Percentiles rank a stretch among this genome's conserved stretches.
These are phyloP conservation scores for Gobiocypris rarus DNA, from an alignment of 2,113 vertebrate genomes.

Conservation along the genomic window DNA sequence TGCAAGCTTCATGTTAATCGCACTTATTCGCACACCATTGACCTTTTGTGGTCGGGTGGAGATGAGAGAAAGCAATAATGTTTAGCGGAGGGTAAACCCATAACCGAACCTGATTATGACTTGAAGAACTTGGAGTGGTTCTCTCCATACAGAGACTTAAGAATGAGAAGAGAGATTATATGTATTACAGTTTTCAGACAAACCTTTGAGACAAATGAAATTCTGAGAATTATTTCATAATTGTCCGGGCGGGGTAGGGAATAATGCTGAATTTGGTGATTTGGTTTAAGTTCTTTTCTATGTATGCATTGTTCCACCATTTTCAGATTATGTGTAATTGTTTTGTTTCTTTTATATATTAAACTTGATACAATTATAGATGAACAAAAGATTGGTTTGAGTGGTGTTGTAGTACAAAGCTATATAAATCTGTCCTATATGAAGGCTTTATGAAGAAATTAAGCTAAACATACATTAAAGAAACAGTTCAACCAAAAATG, in stretches of 20 bases:
- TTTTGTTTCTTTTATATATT: neutral
- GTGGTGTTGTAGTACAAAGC: neutral
- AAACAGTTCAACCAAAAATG: neutral
- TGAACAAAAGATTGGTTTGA: neutral
- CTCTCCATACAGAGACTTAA: neutral
- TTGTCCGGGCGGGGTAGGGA: neutral
- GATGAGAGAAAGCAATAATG: constrained; percentile 47
- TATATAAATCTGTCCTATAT: too few relatives aligned
- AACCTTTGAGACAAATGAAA: constrained; percentile 10
- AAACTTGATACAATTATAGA: neutral
- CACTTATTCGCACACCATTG: constrained; percentile 50
- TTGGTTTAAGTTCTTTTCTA: neutral
- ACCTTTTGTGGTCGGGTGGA: constrained; percentile 48
- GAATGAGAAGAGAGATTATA: neutral
- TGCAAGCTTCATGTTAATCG: constrained; percentile 44
- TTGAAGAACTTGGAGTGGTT: constrained; percentile 21
- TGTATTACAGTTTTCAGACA: constrained; percentile 28
- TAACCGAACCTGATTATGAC: constrained; percentile 39
- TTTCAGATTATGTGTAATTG: neutral
- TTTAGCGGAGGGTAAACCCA: constrained; percentile 37
- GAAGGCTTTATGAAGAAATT: neutral
- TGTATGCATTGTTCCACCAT: too few relatives aligned
- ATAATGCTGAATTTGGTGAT: neutral
- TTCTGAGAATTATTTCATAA: neutral
- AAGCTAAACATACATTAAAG: neutral